These are phyloP conservation scores for Dynastes grantii DNA, from an alignment of 2,888 invertebrate genomes.

Conservation along the genomic window DNA sequence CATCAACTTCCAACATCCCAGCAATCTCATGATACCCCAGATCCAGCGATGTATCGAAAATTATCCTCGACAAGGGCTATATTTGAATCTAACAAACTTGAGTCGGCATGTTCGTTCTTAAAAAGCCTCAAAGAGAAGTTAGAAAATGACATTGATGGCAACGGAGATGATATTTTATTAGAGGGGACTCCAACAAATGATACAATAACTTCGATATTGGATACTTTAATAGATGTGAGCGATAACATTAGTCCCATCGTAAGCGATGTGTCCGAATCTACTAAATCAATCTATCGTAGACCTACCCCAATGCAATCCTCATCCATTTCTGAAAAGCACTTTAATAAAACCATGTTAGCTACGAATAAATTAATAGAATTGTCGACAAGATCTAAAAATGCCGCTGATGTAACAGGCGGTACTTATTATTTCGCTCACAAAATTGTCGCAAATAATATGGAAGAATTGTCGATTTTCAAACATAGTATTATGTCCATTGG, in stretches of 20 bases:
- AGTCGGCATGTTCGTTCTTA: slow-evolving; percentile 44
- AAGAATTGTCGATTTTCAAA: slow-evolving; percentile 28
- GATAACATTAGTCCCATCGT: slow-evolving; percentile 45
- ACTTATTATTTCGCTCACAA: slow-evolving; percentile 45
- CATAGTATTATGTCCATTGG: slow-evolving; percentile 27
- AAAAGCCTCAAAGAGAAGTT: slow-evolving; percentile 45
- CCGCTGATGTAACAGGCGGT: not conserved
- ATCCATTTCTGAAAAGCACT: slow-evolving; percentile 31
- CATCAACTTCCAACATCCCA: not conserved
- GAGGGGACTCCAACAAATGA: not conserved
- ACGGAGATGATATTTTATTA: not conserved
- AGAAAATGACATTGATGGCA: slow-evolving; percentile 31
- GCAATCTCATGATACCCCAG: not conserved
- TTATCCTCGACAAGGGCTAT: slow-evolving; percentile 41
- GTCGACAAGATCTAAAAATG: slow-evolving; percentile 11
- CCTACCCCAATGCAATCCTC: slow-evolving; percentile 14
- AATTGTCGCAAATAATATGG: slow-evolving; percentile 43
- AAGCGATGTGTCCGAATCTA: slow-evolving; percentile 28
- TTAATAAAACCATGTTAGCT: slow-evolving; percentile 45
- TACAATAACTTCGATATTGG: slow-evolving; percentile 29
- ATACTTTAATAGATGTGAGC: slow-evolving; percentile 46
- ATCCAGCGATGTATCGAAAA: not conserved
- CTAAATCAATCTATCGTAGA: not conserved
- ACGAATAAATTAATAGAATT: slow-evolving; percentile 46
- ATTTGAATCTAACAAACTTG: slow-evolving; percentile 46